Evolutionary conservation across 2,113 vertebrate genomes (phyloP).

Genomic region (Syngnathoides biaculeatus): DNA sequence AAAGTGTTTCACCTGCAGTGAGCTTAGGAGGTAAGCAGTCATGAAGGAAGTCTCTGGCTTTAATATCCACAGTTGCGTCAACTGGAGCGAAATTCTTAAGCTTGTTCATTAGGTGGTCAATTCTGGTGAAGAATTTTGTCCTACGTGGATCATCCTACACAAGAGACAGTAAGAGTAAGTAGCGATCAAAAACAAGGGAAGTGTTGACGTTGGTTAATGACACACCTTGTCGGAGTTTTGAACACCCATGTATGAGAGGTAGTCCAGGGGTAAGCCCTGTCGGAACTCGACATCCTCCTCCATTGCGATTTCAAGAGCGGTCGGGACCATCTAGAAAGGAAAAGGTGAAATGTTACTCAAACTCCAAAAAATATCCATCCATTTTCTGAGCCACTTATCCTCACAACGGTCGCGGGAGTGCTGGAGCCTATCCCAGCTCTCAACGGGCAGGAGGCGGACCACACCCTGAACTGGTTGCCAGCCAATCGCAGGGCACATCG

Average conservation of each 20-base stretch:
- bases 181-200: not conserved
- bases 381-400: too few species aligned
- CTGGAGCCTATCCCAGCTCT: too few species aligned
- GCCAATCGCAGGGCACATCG: too few species aligned
- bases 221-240: slow-evolving; percentile 80
- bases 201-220: not conserved
- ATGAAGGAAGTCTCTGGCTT: slow-evolving; percentile 85
- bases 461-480: too few species aligned
- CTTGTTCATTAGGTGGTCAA: slow-evolving; percentile 79
- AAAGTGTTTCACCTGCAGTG: slow-evolving; percentile 63
- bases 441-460: too few species aligned
- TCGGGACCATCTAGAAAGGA: slow-evolving; percentile 75
- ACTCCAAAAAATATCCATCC: too few species aligned
- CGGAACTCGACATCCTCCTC: slow-evolving; percentile 92
- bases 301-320: slow-evolving; percentile 85
- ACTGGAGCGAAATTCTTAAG: slow-evolving; percentile 80
- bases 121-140: slow-evolving; percentile 75
- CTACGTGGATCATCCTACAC: slow-evolving; percentile 75
- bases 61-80: slow-evolving; percentile 92
- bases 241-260: slow-evolving; percentile 88
- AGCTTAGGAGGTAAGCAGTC: slow-evolving; percentile 89
- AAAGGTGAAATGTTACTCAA: not conserved
- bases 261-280: slow-evolving; percentile 85
- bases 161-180: not conserved
- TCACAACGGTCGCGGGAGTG: too few species aligned